phyloP scores from a whole-genome alignment of 1,140 invertebrate genomes.

The Pseudoatta argentina region DNA sequence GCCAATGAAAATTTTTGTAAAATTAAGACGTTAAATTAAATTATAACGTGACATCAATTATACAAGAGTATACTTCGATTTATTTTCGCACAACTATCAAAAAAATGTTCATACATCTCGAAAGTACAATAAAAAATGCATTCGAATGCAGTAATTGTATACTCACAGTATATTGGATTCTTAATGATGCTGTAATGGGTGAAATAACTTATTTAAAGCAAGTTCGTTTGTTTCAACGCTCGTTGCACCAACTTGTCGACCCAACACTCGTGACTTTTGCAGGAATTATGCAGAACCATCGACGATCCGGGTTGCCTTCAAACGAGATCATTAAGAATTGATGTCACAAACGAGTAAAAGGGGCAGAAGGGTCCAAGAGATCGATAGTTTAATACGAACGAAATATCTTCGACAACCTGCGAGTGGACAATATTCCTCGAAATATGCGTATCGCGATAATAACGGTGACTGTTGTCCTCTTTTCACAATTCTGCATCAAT shows the following conservation, averaged over 20 bases:
- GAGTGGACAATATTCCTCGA: background rate
- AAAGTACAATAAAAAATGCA: background rate
- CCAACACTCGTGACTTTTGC: background rate
- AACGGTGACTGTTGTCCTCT: background rate
- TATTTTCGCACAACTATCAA: background rate
- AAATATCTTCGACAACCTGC: background rate
- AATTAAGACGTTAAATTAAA: no score
- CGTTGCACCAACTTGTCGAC: background rate
- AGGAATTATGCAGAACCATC: slow-evolving; percentile 9
- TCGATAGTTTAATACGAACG: slow-evolving; percentile 17
- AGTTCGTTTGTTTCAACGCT: background rate
- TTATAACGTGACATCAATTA: no score
- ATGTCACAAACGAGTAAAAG: background rate
- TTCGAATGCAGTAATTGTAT: background rate
- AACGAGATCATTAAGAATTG: slow-evolving; percentile 39
- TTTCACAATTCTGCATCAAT: background rate
- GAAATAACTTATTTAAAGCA: slow-evolving; percentile 25
- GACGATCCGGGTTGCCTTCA: background rate
- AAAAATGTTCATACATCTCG: background rate
- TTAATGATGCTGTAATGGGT: background rate
- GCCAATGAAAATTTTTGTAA: no score
- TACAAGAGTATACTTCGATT: background rate
- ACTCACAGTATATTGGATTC: background rate
- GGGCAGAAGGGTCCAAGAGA: background rate
- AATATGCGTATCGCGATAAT: slow-evolving; percentile 12